Evolutionary conservation across 1,140 invertebrate genomes (phyloP).

Genomic region (Orchesella cincta): DNA sequence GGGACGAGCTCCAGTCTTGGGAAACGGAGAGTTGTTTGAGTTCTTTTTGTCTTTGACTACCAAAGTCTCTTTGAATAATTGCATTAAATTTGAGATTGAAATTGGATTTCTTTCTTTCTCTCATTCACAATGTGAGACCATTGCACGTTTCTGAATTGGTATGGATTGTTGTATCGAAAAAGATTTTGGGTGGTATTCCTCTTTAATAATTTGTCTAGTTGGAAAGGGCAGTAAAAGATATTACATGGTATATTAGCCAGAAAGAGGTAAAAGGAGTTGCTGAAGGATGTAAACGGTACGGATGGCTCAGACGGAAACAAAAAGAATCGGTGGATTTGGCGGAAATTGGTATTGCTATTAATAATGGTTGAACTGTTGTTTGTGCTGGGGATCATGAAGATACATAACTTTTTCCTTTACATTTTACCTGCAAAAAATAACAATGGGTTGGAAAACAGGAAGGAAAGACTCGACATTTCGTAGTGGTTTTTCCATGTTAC

Average conservation of each 20-base stretch:
- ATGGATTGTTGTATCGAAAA: too few relatives aligned
- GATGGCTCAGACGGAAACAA: neutral
- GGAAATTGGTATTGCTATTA: constrained; percentile 2
- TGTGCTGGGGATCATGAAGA: neutral
- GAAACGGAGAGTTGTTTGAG: neutral
- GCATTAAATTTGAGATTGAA: constrained; percentile 12
- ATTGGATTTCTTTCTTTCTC: constrained; percentile 4
- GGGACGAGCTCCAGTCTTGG: neutral
- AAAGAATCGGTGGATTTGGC: neutral
- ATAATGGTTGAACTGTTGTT: neutral
- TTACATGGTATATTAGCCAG: too few relatives aligned
- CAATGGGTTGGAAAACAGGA: too few relatives aligned
- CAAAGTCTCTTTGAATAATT: neutral
- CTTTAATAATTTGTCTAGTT: too few relatives aligned
- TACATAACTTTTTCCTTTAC: neutral
- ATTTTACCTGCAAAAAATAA: too few relatives aligned
- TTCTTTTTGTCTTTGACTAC: constrained; percentile 1
- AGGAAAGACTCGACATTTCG: too few relatives aligned
- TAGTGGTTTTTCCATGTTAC: neutral
- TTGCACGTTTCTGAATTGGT: too few relatives aligned
- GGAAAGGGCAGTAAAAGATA: too few relatives aligned
- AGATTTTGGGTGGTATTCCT: too few relatives aligned
- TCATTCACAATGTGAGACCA: too few relatives aligned
- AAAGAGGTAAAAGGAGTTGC: neutral
- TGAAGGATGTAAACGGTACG: constrained; percentile 3